Evolutionary conservation across 1,140 invertebrate genomes (phyloP), one percentile per base, ranked within the genome.

Genomic region (Psix sp.): DNA sequence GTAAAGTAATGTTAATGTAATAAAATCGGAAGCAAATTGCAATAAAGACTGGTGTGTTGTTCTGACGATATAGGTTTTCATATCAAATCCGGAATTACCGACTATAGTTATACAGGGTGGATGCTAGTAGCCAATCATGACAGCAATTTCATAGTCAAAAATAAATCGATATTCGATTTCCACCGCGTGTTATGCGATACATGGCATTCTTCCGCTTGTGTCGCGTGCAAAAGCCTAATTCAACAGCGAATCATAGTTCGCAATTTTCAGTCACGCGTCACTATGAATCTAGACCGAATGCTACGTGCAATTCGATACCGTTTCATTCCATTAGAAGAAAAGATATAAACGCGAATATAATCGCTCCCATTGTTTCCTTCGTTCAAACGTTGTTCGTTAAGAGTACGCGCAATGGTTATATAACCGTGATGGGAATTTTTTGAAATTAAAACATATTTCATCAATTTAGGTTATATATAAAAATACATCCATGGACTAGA

Each of bases 141-240:
- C 48, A 51, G 43, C 57, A 57, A 71, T 71, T 62, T 71, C 45
- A 31, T 57, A 71, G 51, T 63, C 43, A 71, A 71, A 71, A 71
- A 71, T 71, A 63, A 71, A 71, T 71, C 59, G 49, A 71, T 71
- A 71, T 71, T 63, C 59, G 59, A 71, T 71, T 71, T 63, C 38
- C 67, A 71, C 57, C 59, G 15, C 6, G 49, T 21, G 48, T 48
- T 56, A 63, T 26, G 31, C 29, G 66, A 62, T 63, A 63, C 39
- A 43, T 38, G 38, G 24, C 11, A 60, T 51, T 46, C 33, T 9
- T 63, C 24, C n/a, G 33, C 1, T 45, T 5, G 20, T 51, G 52
- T 35, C 56, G 43, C 56, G 31, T 36, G 40, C 66, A 39, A 24
- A 29, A 40, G 49, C 57, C 59, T 71, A 71, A 70, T 51, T 52